Evolutionary conservation across 2,797 vertebrate genomes (phyloP).

Genomic region (Remorina albescens): DNA sequence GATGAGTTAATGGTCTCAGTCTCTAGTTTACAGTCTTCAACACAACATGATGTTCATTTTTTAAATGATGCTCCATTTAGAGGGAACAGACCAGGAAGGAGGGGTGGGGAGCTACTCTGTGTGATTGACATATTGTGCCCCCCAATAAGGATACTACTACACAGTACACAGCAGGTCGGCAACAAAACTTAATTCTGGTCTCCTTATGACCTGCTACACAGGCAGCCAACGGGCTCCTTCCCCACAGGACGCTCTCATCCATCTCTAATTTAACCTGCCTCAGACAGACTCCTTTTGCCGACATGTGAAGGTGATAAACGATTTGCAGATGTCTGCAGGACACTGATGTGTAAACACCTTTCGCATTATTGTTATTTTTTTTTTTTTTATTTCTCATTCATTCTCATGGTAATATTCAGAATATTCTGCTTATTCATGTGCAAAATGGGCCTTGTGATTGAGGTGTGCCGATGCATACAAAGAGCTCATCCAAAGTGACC

Average conservation of each 20-base stretch:
- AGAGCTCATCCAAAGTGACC: slow-evolving; percentile 46
- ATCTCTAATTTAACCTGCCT: neutral
- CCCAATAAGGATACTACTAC: too few species aligned
- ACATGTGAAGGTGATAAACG: slow-evolving; percentile 17
- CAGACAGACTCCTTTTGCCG: neutral
- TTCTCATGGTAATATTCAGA: slow-evolving; percentile 41
- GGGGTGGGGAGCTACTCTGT: too few species aligned
- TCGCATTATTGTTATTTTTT: neutral
- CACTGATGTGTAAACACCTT: slow-evolving; percentile 16
- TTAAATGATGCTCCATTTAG: too few species aligned
- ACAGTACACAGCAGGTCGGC: too few species aligned
- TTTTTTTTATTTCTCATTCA: slow-evolving; percentile 12
- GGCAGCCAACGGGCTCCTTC: too few species aligned
- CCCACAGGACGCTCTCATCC: neutral
- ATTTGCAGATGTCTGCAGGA: slow-evolving; percentile 31
- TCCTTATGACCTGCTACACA: too few species aligned
- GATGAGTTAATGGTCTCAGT: too few species aligned
- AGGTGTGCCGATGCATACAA: slow-evolving; percentile 53
- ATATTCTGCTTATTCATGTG: slow-evolving; percentile 40
- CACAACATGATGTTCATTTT: too few species aligned
- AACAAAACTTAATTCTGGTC: too few species aligned
- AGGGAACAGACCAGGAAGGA: too few species aligned
- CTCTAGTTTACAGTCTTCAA: too few species aligned
- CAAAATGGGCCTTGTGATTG: slow-evolving; percentile 14
- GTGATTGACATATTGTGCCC: too few species aligned